Evolutionary conservation across 1,140 invertebrate genomes (phyloP), one percentile per base, ranked within the genome.

Genomic region (Pseudomyrmex pallidus): DNA sequence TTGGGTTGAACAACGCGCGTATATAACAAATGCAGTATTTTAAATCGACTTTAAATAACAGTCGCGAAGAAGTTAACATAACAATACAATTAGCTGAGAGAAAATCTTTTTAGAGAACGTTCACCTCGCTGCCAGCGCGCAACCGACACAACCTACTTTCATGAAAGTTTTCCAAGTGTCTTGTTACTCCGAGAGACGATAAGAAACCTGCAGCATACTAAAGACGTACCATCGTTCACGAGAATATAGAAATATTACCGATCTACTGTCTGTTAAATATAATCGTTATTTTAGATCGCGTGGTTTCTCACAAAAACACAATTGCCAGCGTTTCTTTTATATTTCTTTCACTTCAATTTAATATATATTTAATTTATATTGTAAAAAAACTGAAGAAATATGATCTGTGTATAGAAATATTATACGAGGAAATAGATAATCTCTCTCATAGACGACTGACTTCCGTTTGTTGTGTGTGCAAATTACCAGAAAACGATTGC

Each of bases 101-200:
- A 93, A 93, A 93, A 92, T 93, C 91, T 89, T 91, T 92, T 91
- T 85, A 90, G 90, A 90, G 92, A 92, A 91, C 92, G 63, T 93
- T 93, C 90, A 92, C 92, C 91, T 91, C 83, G 63, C 87, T 64
- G 54, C 57, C 63, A 83, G 86, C 90, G 88, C 91, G 89, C 90
- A 90, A 90, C 82, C 78, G 63, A 84, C 92, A 83, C 92, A 93
- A 92, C 92, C 92, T 91, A 93, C 92, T 93, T 93, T 93, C 88
- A 89, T 90, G 85, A 52, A 86, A 84, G 68, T 88, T 91, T 92
- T 92, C 90, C 89, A 91, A 70, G 44, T 35, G 22, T 70, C 35
- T 68, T 13, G 15, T 70, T 56, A n/a, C 62, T 87, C 78, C 84
- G 61, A 84, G 35, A 83, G 52, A 35, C 54, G 56, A 63, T 35